These are phyloP conservation scores for Scomber scombrus DNA, from an alignment of 2,113 vertebrate genomes.

Conservation along the genomic window DNA sequence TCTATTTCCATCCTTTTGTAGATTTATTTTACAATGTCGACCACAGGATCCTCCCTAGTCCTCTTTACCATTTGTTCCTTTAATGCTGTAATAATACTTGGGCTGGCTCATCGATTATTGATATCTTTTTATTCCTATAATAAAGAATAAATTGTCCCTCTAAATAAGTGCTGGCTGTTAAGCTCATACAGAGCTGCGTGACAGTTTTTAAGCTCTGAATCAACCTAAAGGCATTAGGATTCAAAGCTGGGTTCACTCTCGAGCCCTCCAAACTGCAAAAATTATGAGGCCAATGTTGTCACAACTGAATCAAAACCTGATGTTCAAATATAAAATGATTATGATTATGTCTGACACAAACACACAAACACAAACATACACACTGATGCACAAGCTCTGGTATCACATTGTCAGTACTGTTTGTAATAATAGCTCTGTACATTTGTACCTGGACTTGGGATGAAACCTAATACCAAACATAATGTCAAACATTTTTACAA, in stretches of 20 bases:
- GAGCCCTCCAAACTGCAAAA: constrained; percentile 21
- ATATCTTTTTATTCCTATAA: not conserved
- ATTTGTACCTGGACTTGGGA: not conserved
- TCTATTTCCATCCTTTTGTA: not conserved
- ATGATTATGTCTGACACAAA: constrained; percentile 48
- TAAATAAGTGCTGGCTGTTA: not conserved
- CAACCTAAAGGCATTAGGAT: constrained; percentile 28
- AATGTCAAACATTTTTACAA: not conserved
- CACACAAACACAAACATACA: not conserved
- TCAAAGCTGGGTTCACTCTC: constrained; percentile 42
- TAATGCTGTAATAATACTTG: not conserved
- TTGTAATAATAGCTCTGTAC: constrained; percentile 30
- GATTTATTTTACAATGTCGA: not conserved
- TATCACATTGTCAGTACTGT: constrained; percentile 27
- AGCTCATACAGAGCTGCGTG: constrained; percentile 4
- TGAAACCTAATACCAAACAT: not conserved
- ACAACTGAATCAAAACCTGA: constrained; percentile 44
- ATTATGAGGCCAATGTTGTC: constrained; percentile 41
- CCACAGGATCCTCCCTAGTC: not conserved
- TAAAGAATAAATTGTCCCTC: not conserved
- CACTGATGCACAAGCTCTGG: constrained; percentile 31
- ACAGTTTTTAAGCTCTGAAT: not conserved
- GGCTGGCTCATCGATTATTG: not conserved
- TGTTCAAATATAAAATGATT: constrained; percentile 43
- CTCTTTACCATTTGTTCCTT: not conserved